Evolutionary conservation across 2,888 invertebrate species (phyloP), one percentile per base, ranked within the genome.

Genomic region (Taenaris catops): DNA sequence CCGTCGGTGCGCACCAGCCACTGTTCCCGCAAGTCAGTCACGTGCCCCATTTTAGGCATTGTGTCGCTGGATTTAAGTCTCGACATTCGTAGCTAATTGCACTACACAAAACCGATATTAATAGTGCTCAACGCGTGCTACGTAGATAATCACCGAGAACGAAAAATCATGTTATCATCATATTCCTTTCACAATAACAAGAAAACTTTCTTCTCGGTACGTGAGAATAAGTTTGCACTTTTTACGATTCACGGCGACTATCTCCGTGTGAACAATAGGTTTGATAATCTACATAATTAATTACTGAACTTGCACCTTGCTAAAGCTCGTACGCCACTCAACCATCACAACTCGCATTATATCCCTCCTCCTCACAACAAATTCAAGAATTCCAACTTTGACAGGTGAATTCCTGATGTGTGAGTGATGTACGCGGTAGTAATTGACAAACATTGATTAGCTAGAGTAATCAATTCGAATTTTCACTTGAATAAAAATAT

Each of bases 1-100:
- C 84, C 86, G 46, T 87, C 87, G 1, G 86, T 51, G 1, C 84
- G 70, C 48, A 87, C 84, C 37, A 87, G 55, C 87, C 87, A 87
- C 58, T 86, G 84, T 55, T 86, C 81, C 16, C 84, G 70, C 23
- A 86, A 56, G 38, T 83, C 86, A 8, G 80, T 84, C 46, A 86
- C 86, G 43, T 74, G 86, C 40, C 86, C 86, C 31, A 80, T 62
- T 58, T 86, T 86, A 3, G 86, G 86, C 84, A 86, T 76, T 17
- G 86, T 84, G 42, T 81, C 84, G 41, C 68, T 75, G 26, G 79
- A 55, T 53, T 79, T 71, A 44, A 73, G 74, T 29, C 75, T 67
- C 34, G 86, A 66, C 86, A 86, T 86, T 53, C 36, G 43, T 31
- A 12, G 6, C 9, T 25, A 16, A 29, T 18, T 6, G 11, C 18